Evolutionary conservation across 2,113 vertebrate genomes (phyloP).

Genomic region (Aldabrachelys gigantea): DNA sequence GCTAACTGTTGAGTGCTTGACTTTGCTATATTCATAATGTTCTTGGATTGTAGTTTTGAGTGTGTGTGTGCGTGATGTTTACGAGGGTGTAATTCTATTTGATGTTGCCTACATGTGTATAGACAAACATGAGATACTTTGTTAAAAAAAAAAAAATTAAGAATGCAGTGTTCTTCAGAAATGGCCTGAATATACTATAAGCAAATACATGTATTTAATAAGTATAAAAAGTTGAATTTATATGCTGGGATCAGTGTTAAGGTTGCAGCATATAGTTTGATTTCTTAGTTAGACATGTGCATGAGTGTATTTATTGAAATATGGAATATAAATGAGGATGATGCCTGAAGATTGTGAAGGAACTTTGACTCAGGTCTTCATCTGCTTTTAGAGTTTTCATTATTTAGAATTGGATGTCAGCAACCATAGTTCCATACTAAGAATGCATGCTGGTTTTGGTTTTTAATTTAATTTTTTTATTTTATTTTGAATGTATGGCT

Average conservation of each 20-base stretch:
- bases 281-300: neutral
- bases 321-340: neutral
- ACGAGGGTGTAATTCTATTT: neutral
- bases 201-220: neutral
- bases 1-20: neutral
- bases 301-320: accelerated
- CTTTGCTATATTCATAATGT: neutral
- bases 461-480: too few species aligned
- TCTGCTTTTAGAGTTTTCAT: neutral
- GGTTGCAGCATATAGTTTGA: neutral
- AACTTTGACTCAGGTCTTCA: neutral
- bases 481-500: neutral
- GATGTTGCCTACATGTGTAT: neutral
- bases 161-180: neutral
- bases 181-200: neutral
- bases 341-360: neutral
- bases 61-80: neutral
- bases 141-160: neutral
- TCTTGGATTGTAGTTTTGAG: neutral
- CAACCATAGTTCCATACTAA: neutral
- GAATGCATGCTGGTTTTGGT: too few species aligned
- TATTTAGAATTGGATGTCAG: neutral
- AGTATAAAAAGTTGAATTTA: neutral
- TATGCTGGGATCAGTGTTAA: neutral
- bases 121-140: neutral